These are phyloP conservation scores for Brachystomella parvula DNA, from an alignment of 1,140 invertebrate genomes.

Conservation along the genomic window DNA sequence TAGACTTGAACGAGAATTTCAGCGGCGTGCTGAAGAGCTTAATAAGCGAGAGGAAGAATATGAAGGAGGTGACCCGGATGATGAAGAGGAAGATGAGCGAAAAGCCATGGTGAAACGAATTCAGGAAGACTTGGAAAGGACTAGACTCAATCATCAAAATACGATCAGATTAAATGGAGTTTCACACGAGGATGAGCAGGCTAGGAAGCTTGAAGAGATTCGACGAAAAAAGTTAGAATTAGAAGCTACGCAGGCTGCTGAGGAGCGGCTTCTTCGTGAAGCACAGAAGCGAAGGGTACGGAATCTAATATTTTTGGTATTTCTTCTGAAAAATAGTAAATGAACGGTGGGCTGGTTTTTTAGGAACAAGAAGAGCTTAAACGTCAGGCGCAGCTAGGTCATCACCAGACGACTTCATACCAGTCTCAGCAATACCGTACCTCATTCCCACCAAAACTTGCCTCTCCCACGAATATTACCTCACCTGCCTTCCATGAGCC, in stretches of 20 bases:
- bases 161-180: constrained; percentile 27
- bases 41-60: constrained; percentile 58
- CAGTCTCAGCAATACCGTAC: constrained; percentile 29
- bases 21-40: constrained; percentile 69
- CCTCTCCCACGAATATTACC: constrained; percentile 37
- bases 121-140: constrained; percentile 43
- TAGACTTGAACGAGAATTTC: constrained; percentile 72
- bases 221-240: constrained; percentile 48
- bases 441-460: constrained; percentile 29
- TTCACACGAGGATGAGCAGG: constrained; percentile 47
- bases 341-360: background rate
- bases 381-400: constrained; percentile 43
- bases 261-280: constrained; percentile 36
- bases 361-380: constrained; percentile 47
- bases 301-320: background rate
- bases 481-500: constrained; percentile 30
- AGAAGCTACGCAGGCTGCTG: constrained; percentile 36
- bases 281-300: constrained; percentile 39
- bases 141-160: constrained; percentile 28
- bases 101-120: constrained; percentile 40
- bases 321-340: background rate
- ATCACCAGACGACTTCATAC: constrained; percentile 36
- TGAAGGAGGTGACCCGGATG: constrained; percentile 55
- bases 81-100: constrained; percentile 44
- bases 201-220: constrained; percentile 50